Evolutionary conservation across 2,888 invertebrate species (phyloP).

Genomic region (Cheilosia urbana): DNA sequence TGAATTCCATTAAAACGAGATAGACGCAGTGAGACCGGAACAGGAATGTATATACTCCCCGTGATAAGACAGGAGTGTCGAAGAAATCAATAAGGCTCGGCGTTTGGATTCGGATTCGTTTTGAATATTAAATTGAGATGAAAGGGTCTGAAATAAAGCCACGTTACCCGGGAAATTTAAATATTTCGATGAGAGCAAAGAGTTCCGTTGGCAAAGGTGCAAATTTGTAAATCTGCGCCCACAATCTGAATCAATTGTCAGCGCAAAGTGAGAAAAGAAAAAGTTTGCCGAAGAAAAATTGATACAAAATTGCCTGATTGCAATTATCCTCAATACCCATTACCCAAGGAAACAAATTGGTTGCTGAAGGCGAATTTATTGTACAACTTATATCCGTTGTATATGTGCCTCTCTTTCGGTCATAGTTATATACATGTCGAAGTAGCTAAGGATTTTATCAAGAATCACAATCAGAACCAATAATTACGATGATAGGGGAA

Average conservation of each 20-base stretch:
- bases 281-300: too few species aligned
- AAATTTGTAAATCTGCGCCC: too few species aligned
- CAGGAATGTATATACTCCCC: neutral
- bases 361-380: neutral
- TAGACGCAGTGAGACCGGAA: neutral
- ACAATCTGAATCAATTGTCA: too few species aligned
- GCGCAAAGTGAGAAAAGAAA: too few species aligned
- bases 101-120: slow-evolving; percentile 36
- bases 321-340: neutral
- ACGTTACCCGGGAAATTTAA: neutral
- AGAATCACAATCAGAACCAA: slow-evolving; percentile 19
- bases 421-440: neutral
- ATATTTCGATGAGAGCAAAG: neutral
- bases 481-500: neutral
- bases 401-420: neutral
- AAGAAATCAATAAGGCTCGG: slow-evolving; percentile 46
- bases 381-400: neutral
- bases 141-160: slow-evolving; percentile 1
- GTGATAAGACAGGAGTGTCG: neutral
- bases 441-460: slow-evolving; percentile 11
- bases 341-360: neutral
- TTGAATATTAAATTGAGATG: slow-evolving; percentile 40
- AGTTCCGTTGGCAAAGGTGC: too few species aligned
- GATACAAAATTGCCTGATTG: neutral
- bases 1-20: neutral